These are phyloP conservation scores for Zelostemma sp. DNA, from an alignment of 1,140 invertebrate species.

Conservation along the genomic window DNA sequence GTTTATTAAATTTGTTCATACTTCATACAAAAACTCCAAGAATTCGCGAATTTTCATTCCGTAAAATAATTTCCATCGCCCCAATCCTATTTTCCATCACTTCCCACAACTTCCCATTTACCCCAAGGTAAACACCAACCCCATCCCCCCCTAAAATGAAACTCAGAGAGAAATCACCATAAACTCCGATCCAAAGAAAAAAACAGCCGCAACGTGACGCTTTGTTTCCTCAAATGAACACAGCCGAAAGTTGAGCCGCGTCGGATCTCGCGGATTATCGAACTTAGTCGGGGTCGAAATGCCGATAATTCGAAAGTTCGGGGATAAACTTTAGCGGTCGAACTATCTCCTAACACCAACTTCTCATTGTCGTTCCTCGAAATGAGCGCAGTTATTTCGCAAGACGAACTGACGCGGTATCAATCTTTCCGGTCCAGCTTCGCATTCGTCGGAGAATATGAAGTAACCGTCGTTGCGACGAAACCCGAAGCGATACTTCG, in stretches of 20 bases:
- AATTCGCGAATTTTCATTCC: no score
- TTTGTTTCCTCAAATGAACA: no score
- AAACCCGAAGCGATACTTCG: no score
- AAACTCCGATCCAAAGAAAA: not conserved
- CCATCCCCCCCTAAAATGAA: no score
- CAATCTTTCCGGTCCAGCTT: slow-evolving; percentile 48
- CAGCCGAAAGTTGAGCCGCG: no score
- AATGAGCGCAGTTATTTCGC: slow-evolving; percentile 52
- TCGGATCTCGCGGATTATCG: slow-evolving; percentile 51
- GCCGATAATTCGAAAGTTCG: slow-evolving; percentile 60
- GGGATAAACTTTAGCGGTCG: slow-evolving; percentile 55
- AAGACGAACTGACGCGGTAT: slow-evolving; percentile 54
- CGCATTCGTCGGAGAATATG: not conserved
- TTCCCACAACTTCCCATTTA: no score
- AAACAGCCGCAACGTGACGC: not conserved
- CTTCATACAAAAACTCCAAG: no score
- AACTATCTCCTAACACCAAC: slow-evolving; percentile 54
- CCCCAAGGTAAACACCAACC: no score
- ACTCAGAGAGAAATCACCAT: no score
- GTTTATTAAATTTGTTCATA: no score
- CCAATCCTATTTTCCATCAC: no score
- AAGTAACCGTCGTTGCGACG: not conserved
- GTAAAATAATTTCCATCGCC: no score
- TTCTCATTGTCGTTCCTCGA: slow-evolving; percentile 52
- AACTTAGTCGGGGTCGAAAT: slow-evolving; percentile 55